phyloP scores from a whole-genome alignment of 2,797 vertebrate genomes.

The Tiaroga cobitis region DNA sequence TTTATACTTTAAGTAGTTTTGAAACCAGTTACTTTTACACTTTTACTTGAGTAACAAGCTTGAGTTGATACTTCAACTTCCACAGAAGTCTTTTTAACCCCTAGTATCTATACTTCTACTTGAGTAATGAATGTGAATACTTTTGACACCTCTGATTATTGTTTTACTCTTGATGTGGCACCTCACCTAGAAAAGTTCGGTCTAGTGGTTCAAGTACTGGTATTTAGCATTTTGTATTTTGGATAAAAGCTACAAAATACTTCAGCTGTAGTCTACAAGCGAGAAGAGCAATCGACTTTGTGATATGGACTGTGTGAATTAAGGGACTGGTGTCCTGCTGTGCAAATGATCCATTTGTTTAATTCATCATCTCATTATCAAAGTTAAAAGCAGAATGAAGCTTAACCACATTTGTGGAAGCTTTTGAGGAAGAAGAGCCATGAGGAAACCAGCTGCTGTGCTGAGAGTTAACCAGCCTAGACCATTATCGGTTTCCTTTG shows the following conservation, averaged over 20 bases:
- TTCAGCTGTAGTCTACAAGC: neutral
- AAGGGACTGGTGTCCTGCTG: conserved; percentile 24
- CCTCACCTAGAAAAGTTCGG: neutral
- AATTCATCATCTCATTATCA: conserved; percentile 32
- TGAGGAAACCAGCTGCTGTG: conserved; percentile 7
- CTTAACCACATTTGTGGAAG: conserved; percentile 14
- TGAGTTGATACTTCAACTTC: too few relatives aligned
- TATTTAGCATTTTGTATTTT: neutral
- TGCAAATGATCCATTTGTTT: conserved; percentile 29
- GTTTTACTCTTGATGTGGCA: neutral
- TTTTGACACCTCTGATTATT: too few relatives aligned
- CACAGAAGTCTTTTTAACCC: too few relatives aligned
- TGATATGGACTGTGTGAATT: neutral
- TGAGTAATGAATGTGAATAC: too few relatives aligned
- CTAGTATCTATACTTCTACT: too few relatives aligned
- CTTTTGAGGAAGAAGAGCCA: conserved; percentile 3
- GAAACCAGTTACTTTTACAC: too few relatives aligned
- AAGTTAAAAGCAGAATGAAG: conserved; percentile 34
- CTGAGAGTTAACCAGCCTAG: conserved; percentile 4
- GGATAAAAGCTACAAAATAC: neutral
- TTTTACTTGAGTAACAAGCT: too few relatives aligned
- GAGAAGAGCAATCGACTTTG: neutral
- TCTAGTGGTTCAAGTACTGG: neutral
- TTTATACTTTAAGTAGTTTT: too few relatives aligned
- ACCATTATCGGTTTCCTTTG: neutral